These are phyloP conservation scores for Cyclura pinguis DNA, from an alignment of 2,797 vertebrate genomes.

Conservation along the genomic window DNA sequence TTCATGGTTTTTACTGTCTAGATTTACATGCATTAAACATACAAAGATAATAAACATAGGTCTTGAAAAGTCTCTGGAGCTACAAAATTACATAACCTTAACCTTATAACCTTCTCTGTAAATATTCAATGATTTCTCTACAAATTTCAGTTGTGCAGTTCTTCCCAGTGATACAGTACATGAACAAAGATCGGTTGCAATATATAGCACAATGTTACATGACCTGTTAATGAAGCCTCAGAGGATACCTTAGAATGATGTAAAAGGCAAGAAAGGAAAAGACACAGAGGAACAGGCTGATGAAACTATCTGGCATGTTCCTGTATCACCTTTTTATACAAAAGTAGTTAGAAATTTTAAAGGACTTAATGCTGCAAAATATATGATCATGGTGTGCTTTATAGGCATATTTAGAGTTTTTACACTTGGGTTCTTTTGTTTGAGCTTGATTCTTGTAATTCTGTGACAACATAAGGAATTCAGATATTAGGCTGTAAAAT, in stretches of 20 bases:
- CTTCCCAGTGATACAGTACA: conserved; percentile 34
- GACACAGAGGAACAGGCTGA: conserved; percentile 73
- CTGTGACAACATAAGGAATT: background rate
- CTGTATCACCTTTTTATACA: background rate
- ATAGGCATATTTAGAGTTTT: background rate
- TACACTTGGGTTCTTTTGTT: background rate
- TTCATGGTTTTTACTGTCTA: background rate
- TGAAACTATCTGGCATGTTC: conserved; percentile 74
- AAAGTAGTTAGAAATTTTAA: conserved; percentile 15
- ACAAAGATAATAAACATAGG: background rate
- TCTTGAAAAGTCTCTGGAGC: fast-evolving
- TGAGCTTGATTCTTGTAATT: background rate
- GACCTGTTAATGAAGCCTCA: conserved; percentile 67
- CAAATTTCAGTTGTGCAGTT: conserved; percentile 18
- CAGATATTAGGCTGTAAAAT: background rate
- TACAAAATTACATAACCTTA: background rate
- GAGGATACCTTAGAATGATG: conserved; percentile 75
- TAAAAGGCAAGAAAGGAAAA: conserved; percentile 78
- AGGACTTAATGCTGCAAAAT: background rate
- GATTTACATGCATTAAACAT: background rate
- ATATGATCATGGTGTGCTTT: background rate
- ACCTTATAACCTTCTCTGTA: background rate
- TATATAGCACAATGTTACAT: conserved; percentile 56
- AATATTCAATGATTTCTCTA: background rate
- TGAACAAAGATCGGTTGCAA: conserved; percentile 55